A percentile compares a stretch with the other conserved stretches of the same genome.
Evolutionary conservation across 2,113 vertebrate species (phyloP).

Genomic region (Phycodurus eques): DNA sequence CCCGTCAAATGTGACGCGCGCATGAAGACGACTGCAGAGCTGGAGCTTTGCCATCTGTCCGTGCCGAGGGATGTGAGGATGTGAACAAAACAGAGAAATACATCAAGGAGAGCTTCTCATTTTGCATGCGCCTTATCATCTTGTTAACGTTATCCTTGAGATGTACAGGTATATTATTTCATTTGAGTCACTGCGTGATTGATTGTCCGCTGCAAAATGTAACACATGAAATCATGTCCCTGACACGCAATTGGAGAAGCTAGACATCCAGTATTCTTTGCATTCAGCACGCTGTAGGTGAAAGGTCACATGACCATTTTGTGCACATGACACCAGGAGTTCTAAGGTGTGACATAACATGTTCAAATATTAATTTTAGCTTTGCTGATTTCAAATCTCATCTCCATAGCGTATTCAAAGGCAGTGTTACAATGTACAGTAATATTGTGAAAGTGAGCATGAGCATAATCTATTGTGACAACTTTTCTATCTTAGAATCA

Average conservation of each 20-base stretch:
- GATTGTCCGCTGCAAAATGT: constrained; percentile 74
- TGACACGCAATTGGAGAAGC: not conserved
- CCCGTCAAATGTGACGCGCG: constrained; percentile 71
- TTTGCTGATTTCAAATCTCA: not conserved
- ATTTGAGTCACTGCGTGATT: constrained; percentile 70
- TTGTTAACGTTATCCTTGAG: constrained; percentile 69
- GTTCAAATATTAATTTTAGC: constrained; percentile 1
- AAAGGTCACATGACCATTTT: constrained; percentile 15
- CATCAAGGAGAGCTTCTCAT: constrained; percentile 61
- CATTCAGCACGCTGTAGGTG: constrained; percentile 27
- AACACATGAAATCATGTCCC: constrained; percentile 59
- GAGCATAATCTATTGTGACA: not conserved
- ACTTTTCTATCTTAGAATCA: not conserved
- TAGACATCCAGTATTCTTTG: constrained; percentile 13
- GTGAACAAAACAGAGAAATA: constrained; percentile 38
- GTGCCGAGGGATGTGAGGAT: constrained; percentile 61
- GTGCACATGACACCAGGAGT: constrained; percentile 21
- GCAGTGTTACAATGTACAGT: not conserved
- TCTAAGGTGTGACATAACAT: constrained; percentile 10
- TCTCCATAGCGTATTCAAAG: not conserved
- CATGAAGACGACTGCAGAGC: constrained; percentile 69
- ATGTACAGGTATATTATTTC: constrained; percentile 64
- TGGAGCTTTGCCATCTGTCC: constrained; percentile 72
- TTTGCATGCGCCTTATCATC: constrained; percentile 77
- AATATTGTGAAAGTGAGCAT: not conserved